Evolutionary conservation across 2,113 vertebrate species (phyloP).

Genomic region (Ia io): DNA sequence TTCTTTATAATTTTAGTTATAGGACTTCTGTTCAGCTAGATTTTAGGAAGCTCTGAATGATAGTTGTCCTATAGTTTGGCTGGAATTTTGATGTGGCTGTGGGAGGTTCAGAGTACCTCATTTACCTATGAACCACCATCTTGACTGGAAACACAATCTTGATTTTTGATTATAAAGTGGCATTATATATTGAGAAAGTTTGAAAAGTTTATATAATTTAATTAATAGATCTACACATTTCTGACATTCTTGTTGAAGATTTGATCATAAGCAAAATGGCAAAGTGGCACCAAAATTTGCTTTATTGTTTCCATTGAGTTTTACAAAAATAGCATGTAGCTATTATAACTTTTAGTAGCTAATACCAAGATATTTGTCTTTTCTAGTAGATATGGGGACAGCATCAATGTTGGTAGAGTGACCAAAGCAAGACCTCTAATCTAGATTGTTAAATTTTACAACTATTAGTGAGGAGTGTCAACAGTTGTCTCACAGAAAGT

Average conservation of each 20-base stretch:
- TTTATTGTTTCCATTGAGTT: not conserved
- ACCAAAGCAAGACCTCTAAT: constrained; percentile 39
- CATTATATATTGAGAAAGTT: not conserved
- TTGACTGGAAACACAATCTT: not conserved
- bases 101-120: not conserved
- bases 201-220: not conserved
- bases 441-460: constrained; percentile 21
- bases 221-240: not conserved
- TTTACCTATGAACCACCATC: not conserved
- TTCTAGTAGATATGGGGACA: not conserved
- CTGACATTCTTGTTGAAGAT: not conserved
- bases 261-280: not conserved
- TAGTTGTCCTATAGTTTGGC: not conserved
- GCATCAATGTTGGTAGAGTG: not conserved
- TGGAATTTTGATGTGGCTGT: not conserved
- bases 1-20: not conserved
- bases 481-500: constrained; percentile 30
- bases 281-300: not conserved
- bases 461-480: not conserved
- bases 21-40: not conserved
- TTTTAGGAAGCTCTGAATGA: not conserved
- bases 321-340: not conserved
- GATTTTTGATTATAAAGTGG: not conserved
- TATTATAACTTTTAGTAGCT: not conserved
- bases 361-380: not conserved